phyloP scores from a whole-genome alignment of 2,888 invertebrate species.

The Erynnis tages region DNA sequence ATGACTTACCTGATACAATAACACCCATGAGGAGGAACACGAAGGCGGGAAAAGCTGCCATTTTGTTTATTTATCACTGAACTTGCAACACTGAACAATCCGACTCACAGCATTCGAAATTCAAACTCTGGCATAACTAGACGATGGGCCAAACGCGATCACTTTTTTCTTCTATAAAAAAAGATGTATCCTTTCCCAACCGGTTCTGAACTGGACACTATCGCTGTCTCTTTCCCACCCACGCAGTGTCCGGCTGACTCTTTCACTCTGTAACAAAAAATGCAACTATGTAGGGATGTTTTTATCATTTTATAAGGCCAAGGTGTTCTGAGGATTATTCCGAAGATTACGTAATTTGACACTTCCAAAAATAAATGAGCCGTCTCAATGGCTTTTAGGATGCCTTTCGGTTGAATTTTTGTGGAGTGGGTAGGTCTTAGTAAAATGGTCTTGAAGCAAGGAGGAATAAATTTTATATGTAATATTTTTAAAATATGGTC shows the following conservation, averaged over 20 bases:
- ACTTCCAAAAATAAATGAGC: conserved; percentile 20
- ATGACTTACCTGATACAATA: conserved; percentile 62
- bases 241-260: conserved; percentile 38
- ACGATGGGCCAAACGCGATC: conserved; percentile 44
- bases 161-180: conserved; percentile 46
- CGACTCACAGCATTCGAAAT: conserved; percentile 50
- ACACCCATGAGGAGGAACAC: conserved; percentile 63
- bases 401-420: not conserved
- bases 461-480: conserved; percentile 4
- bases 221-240: conserved; percentile 46
- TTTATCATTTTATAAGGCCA: conserved; percentile 46
- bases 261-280: conserved; percentile 73
- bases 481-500: conserved; percentile 3
- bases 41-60: conserved; percentile 71
- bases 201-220: conserved; percentile 58
- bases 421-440: not conserved
- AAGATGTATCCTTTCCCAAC: conserved; percentile 45
- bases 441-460: conserved; percentile 15
- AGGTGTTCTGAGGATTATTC: conserved; percentile 43
- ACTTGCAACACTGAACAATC: conserved; percentile 45
- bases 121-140: conserved; percentile 65
- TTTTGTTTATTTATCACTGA: conserved; percentile 51
- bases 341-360: conserved; percentile 45
- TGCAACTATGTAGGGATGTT: conserved; percentile 49
- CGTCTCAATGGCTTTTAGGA: conserved; percentile 4